A percentile compares a stretch with the other conserved stretches of the same genome.
These are phyloP conservation scores for Odocoileus hemionus DNA, from an alignment of 2,113 vertebrate genomes.

Conservation along the genomic window DNA sequence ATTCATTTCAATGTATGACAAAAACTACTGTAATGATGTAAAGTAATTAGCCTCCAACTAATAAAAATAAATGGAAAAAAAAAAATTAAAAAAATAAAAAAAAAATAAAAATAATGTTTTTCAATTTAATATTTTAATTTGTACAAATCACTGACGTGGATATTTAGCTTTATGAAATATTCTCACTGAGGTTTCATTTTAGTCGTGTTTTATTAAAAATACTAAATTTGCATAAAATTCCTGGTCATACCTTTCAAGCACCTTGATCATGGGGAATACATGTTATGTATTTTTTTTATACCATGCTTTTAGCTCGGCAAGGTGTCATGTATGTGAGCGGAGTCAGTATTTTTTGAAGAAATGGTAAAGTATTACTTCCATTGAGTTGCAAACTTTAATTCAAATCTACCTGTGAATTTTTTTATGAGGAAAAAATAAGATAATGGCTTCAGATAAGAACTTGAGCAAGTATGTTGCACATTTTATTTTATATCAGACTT, in stretches of 20 bases:
- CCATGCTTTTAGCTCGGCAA: rapidly evolving
- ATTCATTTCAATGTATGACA: no score
- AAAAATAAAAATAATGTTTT: not conserved
- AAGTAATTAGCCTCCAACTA: no score
- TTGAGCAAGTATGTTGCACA: not conserved
- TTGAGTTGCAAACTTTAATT: not conserved
- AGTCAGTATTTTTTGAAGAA: not conserved
- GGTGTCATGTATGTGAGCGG: not conserved
- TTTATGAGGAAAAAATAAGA: not conserved
- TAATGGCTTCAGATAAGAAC: not conserved
- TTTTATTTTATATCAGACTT: conserved; percentile 10
- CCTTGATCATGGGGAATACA: not conserved
- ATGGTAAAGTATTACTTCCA: not conserved
- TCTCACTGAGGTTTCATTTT: not conserved
- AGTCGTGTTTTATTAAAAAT: not conserved
- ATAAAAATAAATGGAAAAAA: no score
- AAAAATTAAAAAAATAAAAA: no score
- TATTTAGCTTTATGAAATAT: not conserved
- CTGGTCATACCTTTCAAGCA: not conserved
- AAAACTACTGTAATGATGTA: no score
- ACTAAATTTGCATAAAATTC: not conserved
- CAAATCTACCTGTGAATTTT: not conserved
- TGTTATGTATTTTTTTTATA: not conserved
- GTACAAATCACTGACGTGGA: not conserved
- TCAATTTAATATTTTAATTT: not conserved